Base-by-base conservation (phyloP, 2,113 vertebrate species). In the Stigmatopora nigra region DNA sequence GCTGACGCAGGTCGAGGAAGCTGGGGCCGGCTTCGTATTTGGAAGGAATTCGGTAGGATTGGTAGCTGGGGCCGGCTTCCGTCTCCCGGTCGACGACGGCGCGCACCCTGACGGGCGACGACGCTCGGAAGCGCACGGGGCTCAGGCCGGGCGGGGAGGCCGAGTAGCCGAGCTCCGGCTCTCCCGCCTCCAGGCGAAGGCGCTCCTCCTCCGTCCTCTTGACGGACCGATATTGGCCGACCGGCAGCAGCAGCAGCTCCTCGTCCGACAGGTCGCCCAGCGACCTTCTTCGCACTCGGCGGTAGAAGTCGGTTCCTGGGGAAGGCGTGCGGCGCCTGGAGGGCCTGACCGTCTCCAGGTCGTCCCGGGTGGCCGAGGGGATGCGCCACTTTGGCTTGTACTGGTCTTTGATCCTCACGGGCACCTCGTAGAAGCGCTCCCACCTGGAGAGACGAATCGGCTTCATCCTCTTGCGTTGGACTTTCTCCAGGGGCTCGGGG, bases 361-460 rank as follows among this genome's bases (percentile, higher is more conserved):
- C 97, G 0, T 99, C 97, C 81, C 96, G 94, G 71, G 94, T 92
- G 74, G 94, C 68, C 64, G 92, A 89, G 52, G 94, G 91, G 81
- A 97, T 91, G 19, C 89, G 92, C 95, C 95, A 99, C 72, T 84
- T 96, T 8, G 92, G 94, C 76, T 93, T 95, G 73, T 99, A 99
- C 60, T 98, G 94, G 75, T 98, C 95, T 60, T 95, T 91, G 80
- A 99, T 93, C 61, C 97, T 94, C 70, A 98, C 83, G 2, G 96
- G 96, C 78, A 95, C 93, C 72, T 97, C 95, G 0, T 99, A 99
- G 87, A 97, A 98, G 82, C 97, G 95, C 49, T 99, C 96, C 95
- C 96, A 99, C 67, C 95, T 92, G 12, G 96, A 99, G 65, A 99
- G 94, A 48, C 97, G 93, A 72, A 99, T 98, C 47, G 95, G 94